phyloP scores from a whole-genome alignment of 1,140 invertebrate species.

The Drosophila lacteicornis region DNA sequence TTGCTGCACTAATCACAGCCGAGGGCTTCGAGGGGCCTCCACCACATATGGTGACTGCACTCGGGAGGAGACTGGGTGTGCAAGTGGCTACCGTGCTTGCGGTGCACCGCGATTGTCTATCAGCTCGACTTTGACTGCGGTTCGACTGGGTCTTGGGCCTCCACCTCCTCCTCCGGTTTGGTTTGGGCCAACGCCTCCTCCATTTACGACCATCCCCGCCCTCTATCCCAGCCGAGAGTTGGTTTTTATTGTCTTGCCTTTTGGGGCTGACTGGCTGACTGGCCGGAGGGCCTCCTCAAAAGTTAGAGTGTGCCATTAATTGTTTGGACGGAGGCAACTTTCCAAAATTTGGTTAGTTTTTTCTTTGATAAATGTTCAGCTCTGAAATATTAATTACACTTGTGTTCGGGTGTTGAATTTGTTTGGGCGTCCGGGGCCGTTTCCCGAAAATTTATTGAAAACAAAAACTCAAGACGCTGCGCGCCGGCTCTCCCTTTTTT shows the following conservation, averaged over 20 bases:
- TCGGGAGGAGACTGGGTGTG: conserved; percentile 28
- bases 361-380: conserved; percentile 73
- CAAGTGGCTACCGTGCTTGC: conserved; percentile 43
- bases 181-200: conserved; percentile 33
- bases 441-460: conserved; percentile 71
- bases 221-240: conserved; percentile 1
- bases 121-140: conserved; percentile 29
- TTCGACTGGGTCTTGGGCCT: neutral
- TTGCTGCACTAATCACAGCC: conserved; percentile 73
- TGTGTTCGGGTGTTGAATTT: conserved; percentile 70
- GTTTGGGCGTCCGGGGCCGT: conserved; percentile 51
- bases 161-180: neutral
- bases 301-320: conserved; percentile 77
- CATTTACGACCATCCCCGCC: conserved; percentile 12
- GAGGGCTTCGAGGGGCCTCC: conserved; percentile 46
- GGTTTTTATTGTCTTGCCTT: conserved; percentile 60
- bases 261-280: conserved; percentile 3
- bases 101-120: conserved; percentile 49
- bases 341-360: conserved; percentile 65
- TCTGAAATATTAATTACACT: conserved; percentile 82
- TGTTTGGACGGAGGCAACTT: conserved; percentile 67
- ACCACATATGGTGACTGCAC: conserved; percentile 17
- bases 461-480: conserved; percentile 63
- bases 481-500: conserved; percentile 21
- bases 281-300: conserved; percentile 8